Evolutionary conservation across 2,888 invertebrate genomes (phyloP).

Genomic region (Drosophila leonis): DNA sequence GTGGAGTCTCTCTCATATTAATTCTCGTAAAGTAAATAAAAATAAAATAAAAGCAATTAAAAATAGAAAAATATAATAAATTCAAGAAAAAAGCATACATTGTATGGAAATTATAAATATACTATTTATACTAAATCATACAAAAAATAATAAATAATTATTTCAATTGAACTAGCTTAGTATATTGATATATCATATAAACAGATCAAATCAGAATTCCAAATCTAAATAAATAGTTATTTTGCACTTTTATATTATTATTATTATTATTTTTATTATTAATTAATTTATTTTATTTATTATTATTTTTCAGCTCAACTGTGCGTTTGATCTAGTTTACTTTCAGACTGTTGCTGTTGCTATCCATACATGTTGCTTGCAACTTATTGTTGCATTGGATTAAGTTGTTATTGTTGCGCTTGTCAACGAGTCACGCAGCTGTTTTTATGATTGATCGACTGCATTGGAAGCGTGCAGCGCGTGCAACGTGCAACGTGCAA

Average conservation of each 20-base stretch:
- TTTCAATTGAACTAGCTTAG: neutral
- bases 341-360: neutral
- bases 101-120: neutral
- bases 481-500: conserved; percentile 37
- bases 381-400: conserved; percentile 12
- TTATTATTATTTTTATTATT: no score
- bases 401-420: conserved; percentile 48
- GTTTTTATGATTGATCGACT: conserved; percentile 68
- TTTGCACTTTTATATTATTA: neutral
- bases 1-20: no score
- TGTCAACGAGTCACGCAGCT: conserved; percentile 65
- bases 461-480: conserved; percentile 27
- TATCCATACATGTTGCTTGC: neutral
- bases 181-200: neutral
- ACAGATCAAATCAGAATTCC: no score
- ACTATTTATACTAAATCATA: neutral
- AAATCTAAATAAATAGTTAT: neutral
- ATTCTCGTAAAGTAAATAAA: neutral
- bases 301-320: neutral
- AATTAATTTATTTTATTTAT: no score
- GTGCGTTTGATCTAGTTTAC: neutral
- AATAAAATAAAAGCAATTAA: neutral
- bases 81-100: neutral
- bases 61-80: neutral
- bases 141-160: neutral